Percentiles rank a stretch among this genome's conserved stretches.
phyloP scores from a whole-genome alignment of 2,113 vertebrate genomes.

The Synodontis membranacea region DNA sequence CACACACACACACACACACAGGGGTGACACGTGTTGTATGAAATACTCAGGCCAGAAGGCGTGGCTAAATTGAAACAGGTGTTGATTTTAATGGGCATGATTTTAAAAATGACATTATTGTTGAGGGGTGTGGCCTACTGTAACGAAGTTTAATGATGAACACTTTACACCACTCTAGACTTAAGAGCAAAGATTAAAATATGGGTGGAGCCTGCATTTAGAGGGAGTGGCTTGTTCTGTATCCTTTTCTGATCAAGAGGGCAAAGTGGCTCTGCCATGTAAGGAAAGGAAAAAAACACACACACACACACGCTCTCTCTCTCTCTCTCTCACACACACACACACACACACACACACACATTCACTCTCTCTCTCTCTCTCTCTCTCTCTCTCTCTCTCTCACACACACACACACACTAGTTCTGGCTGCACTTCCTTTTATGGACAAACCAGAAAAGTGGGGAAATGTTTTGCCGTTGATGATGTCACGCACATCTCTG shows the following conservation, averaged over 20 bases:
- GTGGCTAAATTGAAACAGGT: neutral
- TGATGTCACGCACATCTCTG: conserved; percentile 68
- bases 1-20: too few species aligned
- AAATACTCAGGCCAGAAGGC: neutral
- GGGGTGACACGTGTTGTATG: too few species aligned
- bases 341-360: conserved; percentile 5
- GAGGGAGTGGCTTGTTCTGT: neutral
- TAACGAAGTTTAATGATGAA: neutral
- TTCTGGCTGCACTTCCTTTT: conserved; percentile 67
- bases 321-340: conserved; percentile 12
- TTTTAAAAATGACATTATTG: neutral
- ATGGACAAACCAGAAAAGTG: conserved; percentile 72
- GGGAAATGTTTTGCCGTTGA: conserved; percentile 73
- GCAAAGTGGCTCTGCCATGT: conserved; percentile 71
- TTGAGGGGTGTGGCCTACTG: neutral
- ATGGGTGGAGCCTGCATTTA: neutral
- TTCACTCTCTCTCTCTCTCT: conserved; percentile 1
- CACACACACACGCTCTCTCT: conserved; percentile 21
- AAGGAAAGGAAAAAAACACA: conserved; percentile 64
- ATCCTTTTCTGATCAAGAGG: neutral
- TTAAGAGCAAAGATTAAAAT: neutral
- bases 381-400: conserved; percentile 2
- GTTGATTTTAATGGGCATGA: neutral
- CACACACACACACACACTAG: conserved; percentile 6
- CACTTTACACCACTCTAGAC: neutral